phyloP scores from a whole-genome alignment of 2,888 invertebrate genomes.

The Autographa gamma region DNA sequence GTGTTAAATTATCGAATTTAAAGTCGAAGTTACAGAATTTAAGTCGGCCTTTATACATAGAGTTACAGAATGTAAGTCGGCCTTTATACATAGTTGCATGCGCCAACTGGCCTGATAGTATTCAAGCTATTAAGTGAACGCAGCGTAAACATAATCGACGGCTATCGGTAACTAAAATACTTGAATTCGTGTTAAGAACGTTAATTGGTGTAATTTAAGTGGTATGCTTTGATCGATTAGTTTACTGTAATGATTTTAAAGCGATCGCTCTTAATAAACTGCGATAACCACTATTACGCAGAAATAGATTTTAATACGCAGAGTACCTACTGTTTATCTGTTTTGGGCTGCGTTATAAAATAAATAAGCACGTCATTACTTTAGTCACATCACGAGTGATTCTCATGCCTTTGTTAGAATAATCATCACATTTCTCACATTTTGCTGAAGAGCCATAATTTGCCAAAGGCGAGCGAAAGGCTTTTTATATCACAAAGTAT shows the following conservation, averaged over 20 bases:
- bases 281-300: not conserved
- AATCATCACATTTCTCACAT: slow-evolving; percentile 1
- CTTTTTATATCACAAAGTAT: slow-evolving; percentile 47
- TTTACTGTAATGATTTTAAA: slow-evolving; percentile 35
- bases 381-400: not conserved
- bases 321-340: not conserved
- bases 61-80: slow-evolving; percentile 1
- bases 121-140: slow-evolving; percentile 28
- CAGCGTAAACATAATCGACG: slow-evolving; percentile 35
- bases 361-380: not conserved
- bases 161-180: slow-evolving; percentile 44
- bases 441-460: slow-evolving; percentile 1
- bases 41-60: slow-evolving; percentile 32
- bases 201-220: slow-evolving; percentile 49
- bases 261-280: slow-evolving; percentile 18
- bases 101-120: slow-evolving; percentile 13
- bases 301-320: not conserved
- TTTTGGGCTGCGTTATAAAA: not conserved
- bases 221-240: slow-evolving; percentile 35
- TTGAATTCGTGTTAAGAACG: slow-evolving; percentile 35
- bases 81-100: slow-evolving; percentile 41
- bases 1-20: not conserved
- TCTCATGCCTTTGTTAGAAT: not conserved
- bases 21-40: not conserved
- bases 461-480: slow-evolving; percentile 17